Percentiles rank a stretch among this genome's conserved stretches.
Evolutionary conservation across 2,797 vertebrate genomes (phyloP).

Genomic region (Poeciliopsis turneri): DNA sequence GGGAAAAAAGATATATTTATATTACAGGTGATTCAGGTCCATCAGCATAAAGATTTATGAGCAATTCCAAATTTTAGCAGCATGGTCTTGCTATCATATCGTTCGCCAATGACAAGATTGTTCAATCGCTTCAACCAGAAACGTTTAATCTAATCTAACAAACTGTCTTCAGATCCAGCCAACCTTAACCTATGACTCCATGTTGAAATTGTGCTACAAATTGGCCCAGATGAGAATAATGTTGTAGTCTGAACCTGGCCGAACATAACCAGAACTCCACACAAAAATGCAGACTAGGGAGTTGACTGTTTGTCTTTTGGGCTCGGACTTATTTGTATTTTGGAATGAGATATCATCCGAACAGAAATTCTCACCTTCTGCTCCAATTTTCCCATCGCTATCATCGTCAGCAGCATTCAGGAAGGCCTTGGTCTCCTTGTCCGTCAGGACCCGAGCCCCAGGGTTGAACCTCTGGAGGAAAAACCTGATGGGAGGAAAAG

Average conservation of each 20-base stretch:
- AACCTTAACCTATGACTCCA: neutral
- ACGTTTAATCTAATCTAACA: neutral
- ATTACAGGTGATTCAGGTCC: neutral
- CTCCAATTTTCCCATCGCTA: slow-evolving; percentile 92
- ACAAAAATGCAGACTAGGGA: neutral
- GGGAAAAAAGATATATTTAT: slow-evolving; percentile 23
- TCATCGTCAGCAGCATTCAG: slow-evolving; percentile 88
- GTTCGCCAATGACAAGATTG: neutral
- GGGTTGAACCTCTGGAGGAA: slow-evolving; percentile 94
- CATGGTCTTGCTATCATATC: neutral
- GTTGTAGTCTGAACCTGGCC: too few species aligned
- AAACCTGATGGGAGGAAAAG: slow-evolving; percentile 77
- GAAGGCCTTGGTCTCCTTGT: slow-evolving; percentile 89
- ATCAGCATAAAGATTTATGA: neutral
- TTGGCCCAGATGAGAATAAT: neutral
- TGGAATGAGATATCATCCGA: neutral
- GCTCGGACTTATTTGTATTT: neutral
- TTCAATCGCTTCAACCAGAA: neutral
- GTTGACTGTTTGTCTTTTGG: neutral
- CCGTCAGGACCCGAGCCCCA: slow-evolving; percentile 87
- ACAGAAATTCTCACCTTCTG: slow-evolving; percentile 79
- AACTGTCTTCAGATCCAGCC: neutral
- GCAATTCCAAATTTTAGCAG: neutral
- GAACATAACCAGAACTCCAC: too few species aligned
- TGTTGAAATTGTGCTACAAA: neutral